Evolutionary conservation across 2,888 invertebrate species (phyloP), one percentile per base, ranked within the genome.

Genomic region (Ethmia dodecea): DNA sequence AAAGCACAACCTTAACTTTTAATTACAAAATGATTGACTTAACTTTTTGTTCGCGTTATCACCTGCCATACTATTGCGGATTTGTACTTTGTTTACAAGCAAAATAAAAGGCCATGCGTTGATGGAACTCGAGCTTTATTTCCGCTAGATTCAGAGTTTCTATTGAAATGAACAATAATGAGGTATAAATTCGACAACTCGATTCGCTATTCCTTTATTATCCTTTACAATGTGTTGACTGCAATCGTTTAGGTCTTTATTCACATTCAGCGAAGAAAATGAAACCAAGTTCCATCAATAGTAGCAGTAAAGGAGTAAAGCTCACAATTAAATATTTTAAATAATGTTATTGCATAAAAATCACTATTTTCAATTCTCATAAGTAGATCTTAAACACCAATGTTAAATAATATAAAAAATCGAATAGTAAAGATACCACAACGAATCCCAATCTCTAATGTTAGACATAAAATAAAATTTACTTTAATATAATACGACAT

Each of bases 41-140:
- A 46, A 54, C 42, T 37, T 49, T 59, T 60, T 63, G 59, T 70
- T 73, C 66, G 57, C 66, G 56, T 52, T 39, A 47, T 47, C 49
- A 46, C 28, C 40, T 54, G 55, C 52, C 47, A 57, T 60, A 54
- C 59, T 60, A 59, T 60, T 46, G 42, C 39, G 48, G 61, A 69
- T 76, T 79, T 80, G 81, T 78, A 81, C 83, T 81, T 73, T 67
- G 60, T 69, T 70, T 69, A 60, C 60, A 66, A 71, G 63, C 59
- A 59, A 66, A 53, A 55, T 49, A 54, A 60, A 54, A 8, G 49
- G 43, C 37, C 48, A 40, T 39, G 40, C 33, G 29, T 18, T 15
- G 9, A 29, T 28, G 6, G 45, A 47, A 49, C 43, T 49, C 43
- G 42, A 52, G n/a, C 33, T 37, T 38, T 27, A 33, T 36, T 28